These are phyloP conservation scores for Cataglyphis altisquamis DNA, from an alignment of 2,888 invertebrate genomes.

Conservation along the genomic window DNA sequence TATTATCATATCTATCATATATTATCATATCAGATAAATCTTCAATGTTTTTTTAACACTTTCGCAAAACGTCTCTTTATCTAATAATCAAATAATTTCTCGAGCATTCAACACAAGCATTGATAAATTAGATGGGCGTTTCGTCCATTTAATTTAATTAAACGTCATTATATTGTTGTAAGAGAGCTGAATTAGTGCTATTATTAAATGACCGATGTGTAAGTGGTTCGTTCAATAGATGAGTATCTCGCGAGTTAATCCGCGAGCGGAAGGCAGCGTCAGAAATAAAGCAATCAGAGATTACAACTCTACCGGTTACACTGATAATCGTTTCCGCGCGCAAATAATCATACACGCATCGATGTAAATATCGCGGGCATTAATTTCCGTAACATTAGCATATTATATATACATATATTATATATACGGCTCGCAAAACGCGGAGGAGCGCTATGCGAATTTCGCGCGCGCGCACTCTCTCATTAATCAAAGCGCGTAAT, in stretches of 20 bases:
- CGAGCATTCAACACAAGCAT: too few species aligned
- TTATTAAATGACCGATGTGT: not conserved
- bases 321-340: slow-evolving; percentile 6
- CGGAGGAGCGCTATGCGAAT: not conserved
- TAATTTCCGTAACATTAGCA: slow-evolving; percentile 21
- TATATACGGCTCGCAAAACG: not conserved
- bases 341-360: slow-evolving; percentile 23
- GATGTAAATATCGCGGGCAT: slow-evolving; percentile 27
- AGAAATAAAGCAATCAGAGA: slow-evolving; percentile 22
- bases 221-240: not conserved
- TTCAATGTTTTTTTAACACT: not conserved
- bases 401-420: not conserved
- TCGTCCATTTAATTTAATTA: slow-evolving; percentile 13
- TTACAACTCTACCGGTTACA: not conserved
- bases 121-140: not conserved
- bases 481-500: slow-evolving; percentile 45
- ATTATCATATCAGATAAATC: not conserved
- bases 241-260: slow-evolving; percentile 13
- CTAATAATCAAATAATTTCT: not conserved
- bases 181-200: not conserved
- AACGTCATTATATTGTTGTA: not conserved
- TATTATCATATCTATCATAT: not conserved
- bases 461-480: slow-evolving; percentile 19
- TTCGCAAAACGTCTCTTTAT: not conserved
- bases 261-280: slow-evolving; percentile 12